phyloP scores from a whole-genome alignment of 2,888 invertebrate species.

The Chaetogeoica ovagalla region DNA sequence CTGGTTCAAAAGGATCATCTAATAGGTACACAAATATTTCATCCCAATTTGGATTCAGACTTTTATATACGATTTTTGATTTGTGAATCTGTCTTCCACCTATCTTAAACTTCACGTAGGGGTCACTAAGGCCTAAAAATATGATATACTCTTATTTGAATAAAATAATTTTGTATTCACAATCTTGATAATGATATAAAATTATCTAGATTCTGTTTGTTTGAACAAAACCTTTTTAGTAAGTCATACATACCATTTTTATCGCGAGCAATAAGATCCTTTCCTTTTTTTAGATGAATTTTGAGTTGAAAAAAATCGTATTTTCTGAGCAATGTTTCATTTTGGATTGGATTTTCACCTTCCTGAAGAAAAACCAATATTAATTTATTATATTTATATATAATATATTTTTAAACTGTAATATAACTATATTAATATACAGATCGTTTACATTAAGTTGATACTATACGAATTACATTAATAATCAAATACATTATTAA shows the following conservation, averaged over 20 bases:
- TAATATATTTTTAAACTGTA: too few species aligned
- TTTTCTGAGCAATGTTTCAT: conserved; percentile 77
- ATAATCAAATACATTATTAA: too few species aligned
- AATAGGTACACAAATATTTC: conserved; percentile 91
- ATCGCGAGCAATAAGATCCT: conserved; percentile 89
- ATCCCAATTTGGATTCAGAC: conserved; percentile 97
- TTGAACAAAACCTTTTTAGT: too few species aligned
- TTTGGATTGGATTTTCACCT: conserved; percentile 71
- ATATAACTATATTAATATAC: too few species aligned
- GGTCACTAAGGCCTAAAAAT: conserved; percentile 89
- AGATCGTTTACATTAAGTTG: too few species aligned
- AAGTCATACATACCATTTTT: conserved; percentile 71
- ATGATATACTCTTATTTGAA: conserved; percentile 57
- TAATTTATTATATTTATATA: too few species aligned
- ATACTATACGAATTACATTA: too few species aligned
- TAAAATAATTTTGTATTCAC: background rate
- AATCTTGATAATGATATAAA: background rate
- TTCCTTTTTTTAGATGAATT: conserved; percentile 83
- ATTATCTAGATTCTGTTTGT: background rate
- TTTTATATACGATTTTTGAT: conserved; percentile 90
- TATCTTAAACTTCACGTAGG: conserved; percentile 94
- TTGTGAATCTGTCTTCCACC: conserved; percentile 86
- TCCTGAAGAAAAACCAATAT: conserved; percentile 34
- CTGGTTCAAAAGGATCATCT: conserved; percentile 84
- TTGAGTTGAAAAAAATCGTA: conserved; percentile 91